Percentiles rank a stretch among this genome's conserved stretches.
phyloP scores from a whole-genome alignment of 1,140 invertebrate species.

The Gonatopus flavifemur region DNA sequence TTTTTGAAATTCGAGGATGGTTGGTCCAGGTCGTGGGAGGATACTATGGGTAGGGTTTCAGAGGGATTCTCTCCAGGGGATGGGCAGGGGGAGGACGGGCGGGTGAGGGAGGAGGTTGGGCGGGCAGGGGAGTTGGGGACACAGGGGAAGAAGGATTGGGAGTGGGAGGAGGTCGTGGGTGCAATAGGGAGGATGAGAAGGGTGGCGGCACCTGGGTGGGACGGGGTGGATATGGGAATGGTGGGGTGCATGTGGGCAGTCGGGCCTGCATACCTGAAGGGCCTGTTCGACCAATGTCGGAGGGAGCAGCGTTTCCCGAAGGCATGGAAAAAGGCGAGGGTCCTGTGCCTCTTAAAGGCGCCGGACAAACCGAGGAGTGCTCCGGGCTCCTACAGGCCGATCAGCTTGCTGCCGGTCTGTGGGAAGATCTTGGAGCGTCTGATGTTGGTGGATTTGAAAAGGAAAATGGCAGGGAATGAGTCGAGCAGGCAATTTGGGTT shows the following conservation, averaged over 20 bases:
- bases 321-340: constrained; percentile 14
- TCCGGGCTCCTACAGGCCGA: constrained; percentile 23
- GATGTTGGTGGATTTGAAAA: constrained; percentile 3
- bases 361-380: constrained; percentile 8
- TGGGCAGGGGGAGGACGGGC: not conserved
- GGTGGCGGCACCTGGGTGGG: not conserved
- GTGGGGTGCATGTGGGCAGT: not conserved
- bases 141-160: not conserved
- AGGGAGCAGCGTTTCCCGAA: constrained; percentile 3
- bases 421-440: constrained; percentile 28
- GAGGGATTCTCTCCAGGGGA: not conserved
- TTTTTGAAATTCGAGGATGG: not conserved
- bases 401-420: constrained; percentile 20
- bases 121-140: not conserved
- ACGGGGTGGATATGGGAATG: not conserved
- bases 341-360: constrained; percentile 15
- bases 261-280: not conserved
- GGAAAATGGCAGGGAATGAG: not conserved
- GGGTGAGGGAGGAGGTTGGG: not conserved
- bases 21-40: not conserved
- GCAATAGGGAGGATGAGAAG: not conserved
- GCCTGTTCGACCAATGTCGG: constrained; percentile 9
- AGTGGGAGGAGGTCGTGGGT: not conserved
- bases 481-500: constrained; percentile 3
- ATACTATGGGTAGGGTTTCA: not conserved